Conservation (phyloP, 2,797 vertebrate species). For the Crocidura indochinensis region DNA sequence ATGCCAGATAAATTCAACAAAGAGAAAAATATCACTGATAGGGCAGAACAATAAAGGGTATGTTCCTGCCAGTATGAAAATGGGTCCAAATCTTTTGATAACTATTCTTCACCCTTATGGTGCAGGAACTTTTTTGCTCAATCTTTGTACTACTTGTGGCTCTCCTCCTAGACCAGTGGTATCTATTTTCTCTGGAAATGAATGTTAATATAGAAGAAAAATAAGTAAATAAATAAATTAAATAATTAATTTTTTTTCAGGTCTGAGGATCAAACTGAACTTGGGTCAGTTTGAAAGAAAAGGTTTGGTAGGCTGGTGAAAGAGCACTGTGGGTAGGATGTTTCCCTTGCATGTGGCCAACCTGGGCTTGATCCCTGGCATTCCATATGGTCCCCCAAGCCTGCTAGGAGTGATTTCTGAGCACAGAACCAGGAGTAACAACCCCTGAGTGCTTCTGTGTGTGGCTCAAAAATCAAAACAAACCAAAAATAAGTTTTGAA, state of each 20-base stretch:
- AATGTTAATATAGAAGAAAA: not conserved
- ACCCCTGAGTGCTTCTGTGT: no score
- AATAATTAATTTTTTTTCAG: not conserved
- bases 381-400: no score
- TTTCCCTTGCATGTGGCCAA: no score
- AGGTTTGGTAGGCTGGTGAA: not conserved
- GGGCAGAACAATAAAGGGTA: not conserved
- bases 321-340: no score
- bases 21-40: not conserved
- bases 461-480: no score
- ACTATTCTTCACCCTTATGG: not conserved
- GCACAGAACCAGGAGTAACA: no score
- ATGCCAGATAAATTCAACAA: no score
- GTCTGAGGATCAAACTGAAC: slow-evolving; percentile 29
- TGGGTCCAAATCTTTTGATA: not conserved
- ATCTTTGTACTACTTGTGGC: not conserved
- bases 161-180: not conserved
- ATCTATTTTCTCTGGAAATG: not conserved
- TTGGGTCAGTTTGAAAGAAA: slow-evolving; percentile 19
- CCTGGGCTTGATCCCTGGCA: no score
- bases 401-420: no score
- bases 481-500: not conserved
- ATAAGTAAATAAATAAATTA: not conserved
- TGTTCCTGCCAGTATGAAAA: not conserved
- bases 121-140: not conserved